Conservation (phyloP, 2,113 vertebrate genomes). For the Cairina moschata region DNA sequence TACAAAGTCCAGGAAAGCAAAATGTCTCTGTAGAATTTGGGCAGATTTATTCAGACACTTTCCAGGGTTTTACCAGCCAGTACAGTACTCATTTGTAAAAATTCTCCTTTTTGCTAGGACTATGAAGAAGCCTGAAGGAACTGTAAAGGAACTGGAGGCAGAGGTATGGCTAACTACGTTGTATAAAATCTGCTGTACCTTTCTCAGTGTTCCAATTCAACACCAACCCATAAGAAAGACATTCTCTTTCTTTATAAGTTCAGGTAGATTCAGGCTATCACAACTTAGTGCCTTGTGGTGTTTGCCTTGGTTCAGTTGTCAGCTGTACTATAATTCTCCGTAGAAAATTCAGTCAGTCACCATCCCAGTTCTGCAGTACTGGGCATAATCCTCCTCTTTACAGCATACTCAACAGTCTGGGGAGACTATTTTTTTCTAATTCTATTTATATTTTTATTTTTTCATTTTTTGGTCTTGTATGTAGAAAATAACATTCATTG, state of each 20-base stretch:
- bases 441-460: background rate
- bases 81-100: background rate
- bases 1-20: background rate
- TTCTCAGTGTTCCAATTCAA: background rate
- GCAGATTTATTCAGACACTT: background rate
- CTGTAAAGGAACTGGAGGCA: background rate
- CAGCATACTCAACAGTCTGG: too few relatives aligned
- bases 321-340: background rate
- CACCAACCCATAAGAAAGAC: background rate
- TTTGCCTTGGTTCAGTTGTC: background rate
- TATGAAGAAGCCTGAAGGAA: background rate
- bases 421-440: background rate
- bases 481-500: background rate
- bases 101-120: background rate
- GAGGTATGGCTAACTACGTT: background rate
- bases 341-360: background rate
- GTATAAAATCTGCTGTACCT: accelerated
- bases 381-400: background rate
- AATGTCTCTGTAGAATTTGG: background rate
- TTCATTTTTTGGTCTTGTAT: background rate
- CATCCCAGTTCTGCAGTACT: background rate
- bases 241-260: background rate
- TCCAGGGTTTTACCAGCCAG: background rate
- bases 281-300: background rate
- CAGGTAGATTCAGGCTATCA: background rate